Base-by-base conservation (phyloP, 2,888 invertebrate genomes). In the Drosophila fulvimacula region DNA sequence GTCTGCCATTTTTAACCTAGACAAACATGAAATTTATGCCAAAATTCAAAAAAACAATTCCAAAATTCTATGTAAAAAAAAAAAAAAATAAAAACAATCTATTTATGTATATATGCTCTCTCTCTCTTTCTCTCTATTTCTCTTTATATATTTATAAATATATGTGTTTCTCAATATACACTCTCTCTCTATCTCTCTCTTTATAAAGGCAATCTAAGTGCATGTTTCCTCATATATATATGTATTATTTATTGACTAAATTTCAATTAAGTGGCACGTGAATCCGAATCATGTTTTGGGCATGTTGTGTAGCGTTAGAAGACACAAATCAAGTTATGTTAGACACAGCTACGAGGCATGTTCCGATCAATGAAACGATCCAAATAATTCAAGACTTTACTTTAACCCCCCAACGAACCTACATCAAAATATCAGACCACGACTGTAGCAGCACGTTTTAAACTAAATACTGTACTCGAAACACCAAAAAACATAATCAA, bases 1-100 rank as follows among this genome's bases (percentile, higher is more conserved):
- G 89, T 90, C 91, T 91, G 89, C 91, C 91, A 90, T 82, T 86
- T 79, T 79, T 79, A 81, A 87, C 79, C 80, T 83, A 79, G 89
- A 77, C 75, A 71, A 32, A 34, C 71, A 71, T 77, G 49, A 81
- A 82, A 78, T 89, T 81, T 75, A 70, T 83, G 73, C 76, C 78
- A 76, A 79, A 83, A 75, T 72, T 64, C 71, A 64, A 81, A 76
- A 76, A 73, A 73, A 42, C 65, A 67, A 74, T 67, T 65, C 60
- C 62, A 60, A 69, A 79, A 30, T 48, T 48, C 30, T 48, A 13
- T 48, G 30, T 48, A 30, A 65, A 70, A 69, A 73, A 69, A 62
- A 32, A 57, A 57, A n/a, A 70, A 68, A 57, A 56, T 46, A 73
- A 70, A 51, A 57, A 41, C 48, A 66, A 65, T 69, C 10, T 61